Conservation (phyloP, 1,140 invertebrate species). For the Leptonema lineaticorne region DNA sequence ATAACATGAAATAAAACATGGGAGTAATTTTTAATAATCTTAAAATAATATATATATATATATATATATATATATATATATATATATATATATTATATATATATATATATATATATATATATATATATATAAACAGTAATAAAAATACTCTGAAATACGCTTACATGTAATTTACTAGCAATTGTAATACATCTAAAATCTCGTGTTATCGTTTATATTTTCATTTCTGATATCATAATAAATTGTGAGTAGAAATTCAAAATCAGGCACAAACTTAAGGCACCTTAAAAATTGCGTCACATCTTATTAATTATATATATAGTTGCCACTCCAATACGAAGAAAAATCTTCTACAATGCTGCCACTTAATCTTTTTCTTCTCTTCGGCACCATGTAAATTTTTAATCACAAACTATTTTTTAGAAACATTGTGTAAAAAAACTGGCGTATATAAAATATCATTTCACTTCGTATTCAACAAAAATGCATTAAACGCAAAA, state of each 20-base stretch:
- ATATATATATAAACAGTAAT: background rate
- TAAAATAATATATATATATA: background rate
- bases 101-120: background rate
- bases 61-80: background rate
- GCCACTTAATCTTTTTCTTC: background rate
- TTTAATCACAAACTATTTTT: background rate
- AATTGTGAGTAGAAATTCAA: conserved; percentile 12
- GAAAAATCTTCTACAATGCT: background rate
- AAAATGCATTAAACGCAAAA: background rate
- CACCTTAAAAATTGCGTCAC: conserved; percentile 27
- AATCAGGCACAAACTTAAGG: conserved; percentile 39
- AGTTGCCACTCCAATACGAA: conserved; percentile 29
- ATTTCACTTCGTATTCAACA: conserved; percentile 5
- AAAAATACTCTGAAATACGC: conserved; percentile 5
- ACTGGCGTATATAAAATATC: conserved; percentile 5
- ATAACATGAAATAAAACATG: background rate
- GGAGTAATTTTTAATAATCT: background rate
- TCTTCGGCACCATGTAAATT: conserved; percentile 2
- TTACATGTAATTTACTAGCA: background rate
- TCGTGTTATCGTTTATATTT: too few species aligned
- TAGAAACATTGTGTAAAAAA: background rate
- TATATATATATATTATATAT: background rate
- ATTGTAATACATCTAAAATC: background rate
- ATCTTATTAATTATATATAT: conserved; percentile 17
- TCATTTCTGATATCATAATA: too few species aligned